Evolutionary conservation across 2,113 vertebrate species (phyloP), one percentile per base, ranked within the genome.

Genomic region (Todiramphus saurophagus): DNA sequence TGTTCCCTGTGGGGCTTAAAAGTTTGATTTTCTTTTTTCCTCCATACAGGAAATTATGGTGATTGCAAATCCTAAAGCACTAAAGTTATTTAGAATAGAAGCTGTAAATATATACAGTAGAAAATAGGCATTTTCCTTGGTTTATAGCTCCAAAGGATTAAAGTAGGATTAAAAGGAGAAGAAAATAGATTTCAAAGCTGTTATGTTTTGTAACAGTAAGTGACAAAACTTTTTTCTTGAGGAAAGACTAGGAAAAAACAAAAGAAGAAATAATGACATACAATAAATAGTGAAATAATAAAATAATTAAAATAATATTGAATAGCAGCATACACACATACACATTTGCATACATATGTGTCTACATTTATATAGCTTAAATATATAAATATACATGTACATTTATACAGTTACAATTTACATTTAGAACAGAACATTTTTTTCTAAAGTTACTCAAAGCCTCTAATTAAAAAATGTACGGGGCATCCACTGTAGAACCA

Each of bases 101-200:
- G 50, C 80, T 92, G 93, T 93, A 97, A 97, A 95, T 95, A 94
- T 86, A 94, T 95, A 94, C 85, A 81, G 58, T 94, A 89, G 74
- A 83, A 96, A 93, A 94, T 27, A 92, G 41, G 31, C 51, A 81
- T 97, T 96, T 97, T 92, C 70, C 69, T 75, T 92, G 73, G 64
- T 96, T 97, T 97, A 74, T 70, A 90, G n/a, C 75, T 94, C 46
- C 16, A 72, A 97, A 96, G 95, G 95, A 96, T 97, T 97, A 97
- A 87, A 87, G 91, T 39, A 64, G 90, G 97, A 97, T 97, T 96
- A 97, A 96, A 93, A 89, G 74, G 64, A 91, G 81, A 95, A 88
- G 89, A 93, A 97, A 97, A 96, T 95, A 96, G 93, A 96, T 97
- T 96, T 91, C 56, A 96, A 91, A 96, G 83, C 60, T 90, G 66